Percentiles rank a stretch among this genome's conserved stretches.
Evolutionary conservation across 2,888 invertebrate genomes (phyloP).

Genomic region (Ptychoptera contaminata): DNA sequence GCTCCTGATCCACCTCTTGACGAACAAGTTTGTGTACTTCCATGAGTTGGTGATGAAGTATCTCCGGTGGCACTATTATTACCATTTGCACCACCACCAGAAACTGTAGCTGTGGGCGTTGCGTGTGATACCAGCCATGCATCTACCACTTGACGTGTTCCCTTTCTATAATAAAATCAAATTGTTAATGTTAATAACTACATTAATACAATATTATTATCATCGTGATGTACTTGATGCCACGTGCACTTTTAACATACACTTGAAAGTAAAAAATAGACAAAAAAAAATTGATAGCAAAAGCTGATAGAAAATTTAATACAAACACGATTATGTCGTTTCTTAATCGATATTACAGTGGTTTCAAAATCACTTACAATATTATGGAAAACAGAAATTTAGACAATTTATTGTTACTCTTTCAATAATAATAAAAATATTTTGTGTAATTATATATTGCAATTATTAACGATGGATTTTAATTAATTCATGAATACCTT

Average conservation of each 20-base stretch:
- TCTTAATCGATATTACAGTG: too few relatives aligned
- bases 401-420: too few relatives aligned
- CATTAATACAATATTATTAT: too few relatives aligned
- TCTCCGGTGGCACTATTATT: conserved; percentile 30
- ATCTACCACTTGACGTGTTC: conserved; percentile 82
- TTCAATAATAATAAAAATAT: background rate
- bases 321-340: too few relatives aligned
- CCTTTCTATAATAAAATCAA: conserved; percentile 49
- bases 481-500: conserved; percentile 40
- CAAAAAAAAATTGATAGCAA: too few relatives aligned
- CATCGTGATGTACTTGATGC: too few relatives aligned
- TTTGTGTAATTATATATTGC: background rate
- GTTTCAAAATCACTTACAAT: too few relatives aligned
- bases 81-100: conserved; percentile 23
- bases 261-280: background rate
- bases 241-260: background rate
- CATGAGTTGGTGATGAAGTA: conserved; percentile 38
- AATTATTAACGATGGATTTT: background rate
- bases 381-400: too few relatives aligned
- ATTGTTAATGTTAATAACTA: background rate
- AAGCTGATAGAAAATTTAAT: too few relatives aligned
- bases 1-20: conserved; percentile 70
- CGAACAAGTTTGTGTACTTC: conserved; percentile 33
- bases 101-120: conserved; percentile 41
- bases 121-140: conserved; percentile 85